Percentiles rank a stretch among this genome's conserved stretches.
These are phyloP conservation scores for Cinclus mexicanus DNA, from an alignment of 2,113 vertebrate species.

Conservation along the genomic window DNA sequence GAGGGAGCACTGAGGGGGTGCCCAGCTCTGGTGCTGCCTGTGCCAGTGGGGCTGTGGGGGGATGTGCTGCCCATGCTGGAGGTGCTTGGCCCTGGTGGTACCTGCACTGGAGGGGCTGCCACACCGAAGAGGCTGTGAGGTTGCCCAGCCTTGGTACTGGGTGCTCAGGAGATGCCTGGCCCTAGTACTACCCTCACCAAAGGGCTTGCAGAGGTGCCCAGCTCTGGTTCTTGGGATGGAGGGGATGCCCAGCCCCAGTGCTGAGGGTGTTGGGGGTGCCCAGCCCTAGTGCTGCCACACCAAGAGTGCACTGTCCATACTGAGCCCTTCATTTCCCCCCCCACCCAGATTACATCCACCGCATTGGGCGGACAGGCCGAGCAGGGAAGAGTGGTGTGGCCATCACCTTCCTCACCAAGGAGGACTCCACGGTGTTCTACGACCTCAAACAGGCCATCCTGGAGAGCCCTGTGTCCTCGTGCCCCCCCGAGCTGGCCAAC, in stretches of 20 bases:
- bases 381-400: constrained; percentile 96
- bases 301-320: neutral
- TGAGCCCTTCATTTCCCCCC: rapidly evolving
- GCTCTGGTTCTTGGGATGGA: too few species aligned
- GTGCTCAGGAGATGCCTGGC: too few species aligned
- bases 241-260: neutral
- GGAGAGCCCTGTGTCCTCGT: constrained; percentile 95
- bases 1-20: neutral
- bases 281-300: too few species aligned
- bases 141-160: neutral
- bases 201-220: too few species aligned
- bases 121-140: neutral
- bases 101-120: neutral
- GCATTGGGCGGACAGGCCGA: constrained; percentile 95
- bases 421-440: constrained; percentile 94
- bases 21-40: neutral
- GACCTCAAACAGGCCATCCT: constrained; percentile 97
- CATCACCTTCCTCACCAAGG: constrained; percentile 98
- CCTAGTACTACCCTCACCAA: neutral
- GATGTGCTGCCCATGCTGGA: neutral
- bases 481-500: constrained; percentile 93
- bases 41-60: neutral
- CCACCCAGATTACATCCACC: constrained; percentile 92
- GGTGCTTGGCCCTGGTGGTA: neutral
- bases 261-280: neutral